Evolutionary conservation across 2,888 invertebrate species (phyloP), one percentile per base, ranked within the genome.

Genomic region (Steromphala cineraria): DNA sequence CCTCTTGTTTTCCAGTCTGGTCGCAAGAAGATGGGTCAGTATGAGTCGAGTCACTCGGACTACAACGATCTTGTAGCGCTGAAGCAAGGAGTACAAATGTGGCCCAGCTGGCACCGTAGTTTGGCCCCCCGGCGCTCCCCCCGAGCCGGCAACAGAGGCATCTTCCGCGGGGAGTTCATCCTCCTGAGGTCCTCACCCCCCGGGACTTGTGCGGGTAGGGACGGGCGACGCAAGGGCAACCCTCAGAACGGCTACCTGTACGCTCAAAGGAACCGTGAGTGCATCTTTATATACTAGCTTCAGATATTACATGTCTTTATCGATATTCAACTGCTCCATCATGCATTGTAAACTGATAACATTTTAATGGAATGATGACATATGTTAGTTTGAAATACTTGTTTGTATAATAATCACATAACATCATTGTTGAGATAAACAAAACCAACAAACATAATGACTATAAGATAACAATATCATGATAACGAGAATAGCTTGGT

Each of bases 191-290:
- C 84, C 31, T 80, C 81, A 13, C 78, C 80, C 19, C 81, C 80
- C n/a, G 80, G 78, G 13, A 75, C 81, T n/a, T 17, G 36, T n/a
- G 67, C 67, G 53, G 46, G 76, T 8, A 80, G 77, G 78, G 75
- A 67, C 55, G 67, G 74, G 46, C 28, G 71, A 46, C 67, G 71
- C 53, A 67, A 67, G 28, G 75, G 31, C 5, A 75, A 28, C 24
- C 67, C 76, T 2, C 80, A 62, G 13, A 84, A 83, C 52, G 83
- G 81, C 19, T 81, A 83, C 46, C 78, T 84, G 36, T 84, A 82
- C 52, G 83, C 83, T 0, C 84, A 84, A 81, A 83, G 81, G 74
- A 82, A 84, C 78, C 80, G 84, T 84, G 52, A 83, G 84, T 84
- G 52, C 3, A 5, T 80, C 36, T 31, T 56, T 67, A 2, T 28